Base-by-base conservation (phyloP, 2,797 vertebrate species). In the Pempheris klunzingeri region DNA sequence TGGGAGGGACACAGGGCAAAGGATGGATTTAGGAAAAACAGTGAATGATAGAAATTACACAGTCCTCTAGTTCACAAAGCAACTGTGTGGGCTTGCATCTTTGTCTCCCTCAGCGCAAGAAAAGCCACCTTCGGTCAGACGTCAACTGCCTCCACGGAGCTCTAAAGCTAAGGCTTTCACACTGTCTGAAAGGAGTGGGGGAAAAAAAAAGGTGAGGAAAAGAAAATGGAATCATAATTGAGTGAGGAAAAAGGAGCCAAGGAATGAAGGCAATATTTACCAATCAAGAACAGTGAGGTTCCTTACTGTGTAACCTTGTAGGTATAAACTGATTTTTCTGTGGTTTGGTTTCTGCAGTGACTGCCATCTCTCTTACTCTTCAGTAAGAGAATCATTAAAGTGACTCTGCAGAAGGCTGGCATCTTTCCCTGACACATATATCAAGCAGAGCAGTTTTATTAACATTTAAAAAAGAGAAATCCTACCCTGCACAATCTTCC, bases 281-380 rank as follows among this genome's bases (percentile, higher is more conserved):
- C 87, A 91, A 82, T 88, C 85, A 80, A 84, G 68, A 78, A 74
- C 32, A 54, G 75, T 18, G 65, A 78, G 52, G 71, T 64, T 83
- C 69, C 64, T 85, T 3, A 13, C 60, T 20, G 74, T 3, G 54
- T 90, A 90, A 93, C 91, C 92, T 93, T 92, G 90, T 74, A 83
- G 77, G 74, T 73, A 72, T 85, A 79, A 86, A 83, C 53, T 68
- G 63, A 86, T 89, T 92, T 74, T 54, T 80, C 82, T 86, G 86
- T 32, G 73, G 77, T 90, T 88, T 71, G 67, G 80, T 59, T 85
- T 85, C 62, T 59, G 53, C 85, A 43, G 76, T 1, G 43, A 32
- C 78, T 83, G 79, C 73, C 83, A 81, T 82, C 80, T n/a, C n/a
- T n/a, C n/a, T n/a, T n/a, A n/a, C n/a, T n/a, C n/a, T 53, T 58